Base-by-base conservation (phyloP, 2,888 invertebrate genomes). In the Rapana venosa region DNA sequence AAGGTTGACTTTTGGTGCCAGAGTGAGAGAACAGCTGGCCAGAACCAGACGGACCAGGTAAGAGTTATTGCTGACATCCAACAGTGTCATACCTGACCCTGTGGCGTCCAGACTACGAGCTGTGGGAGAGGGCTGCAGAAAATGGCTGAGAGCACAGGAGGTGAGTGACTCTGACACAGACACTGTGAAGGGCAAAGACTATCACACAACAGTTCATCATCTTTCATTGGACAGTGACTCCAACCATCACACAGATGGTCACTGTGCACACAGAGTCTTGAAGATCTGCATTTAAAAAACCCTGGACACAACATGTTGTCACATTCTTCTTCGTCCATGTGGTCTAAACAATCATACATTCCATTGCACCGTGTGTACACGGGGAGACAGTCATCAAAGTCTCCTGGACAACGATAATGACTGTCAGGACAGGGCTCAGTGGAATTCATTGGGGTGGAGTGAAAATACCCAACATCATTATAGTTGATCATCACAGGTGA, bases 201-300 rank as follows among this genome's bases (percentile, higher is more conserved):
- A 36, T 81, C 81, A 81, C 81, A 81, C 6, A 26, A 17, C 47
- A 81, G 5, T 81, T 81, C 81, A 81, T 81, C 81, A 47, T 81
- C 81, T 36, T 13, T 11, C 47, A 81, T 5, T 22, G 81, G 47
- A n/a, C 81, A 81, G 47, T 81, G 81, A 81, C 36, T 36, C 81
- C 81, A 81, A 22, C 81, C 81, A 81, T 81, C 81, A 81, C 81
- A 81, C 81, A 81, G 20, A n/a, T 81, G 81, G 47, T 81, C 81
- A 47, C 47, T 47, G 47, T 36, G 36, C 26, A 81, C 36, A 47
- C 81, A 81, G 11, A 81, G 8, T 6, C 15, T 30, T 11, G 81
- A 81, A 36, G 11, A 17, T 20, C 81, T 81, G 47, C 81, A 81
- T 77, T 32, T 30, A 15, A 77, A 32, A 77, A 77, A 32, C 11